Percentiles rank a stretch among this genome's conserved stretches.
Evolutionary conservation across 2,113 vertebrate genomes (phyloP).

Genomic region (Malurus cyaneus): DNA sequence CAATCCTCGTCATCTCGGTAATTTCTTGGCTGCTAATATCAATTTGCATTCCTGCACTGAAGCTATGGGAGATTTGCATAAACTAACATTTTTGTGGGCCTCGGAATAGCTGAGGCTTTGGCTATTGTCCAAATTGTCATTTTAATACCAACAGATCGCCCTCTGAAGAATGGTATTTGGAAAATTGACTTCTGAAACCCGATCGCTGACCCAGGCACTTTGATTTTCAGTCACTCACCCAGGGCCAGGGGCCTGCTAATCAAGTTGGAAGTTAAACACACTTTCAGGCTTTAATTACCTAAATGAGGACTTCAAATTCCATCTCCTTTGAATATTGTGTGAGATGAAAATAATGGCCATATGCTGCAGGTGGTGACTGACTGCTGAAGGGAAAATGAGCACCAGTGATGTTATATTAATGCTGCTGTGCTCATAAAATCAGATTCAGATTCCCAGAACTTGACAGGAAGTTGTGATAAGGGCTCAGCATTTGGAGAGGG

Average conservation of each 20-base stretch:
- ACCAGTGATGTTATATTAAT: neutral
- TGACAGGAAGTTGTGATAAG: neutral
- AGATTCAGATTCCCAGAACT: neutral
- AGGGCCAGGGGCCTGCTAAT: slow-evolving; percentile 1
- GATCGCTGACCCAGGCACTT: neutral
- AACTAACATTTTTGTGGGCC: neutral
- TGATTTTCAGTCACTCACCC: slow-evolving; percentile 27
- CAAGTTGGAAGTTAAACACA: slow-evolving; percentile 2
- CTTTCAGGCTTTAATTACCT: slow-evolving; percentile 16
- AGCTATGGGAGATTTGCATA: slow-evolving; percentile 9
- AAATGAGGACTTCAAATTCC: slow-evolving; percentile 7
- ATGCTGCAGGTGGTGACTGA: neutral
- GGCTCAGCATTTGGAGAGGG: neutral
- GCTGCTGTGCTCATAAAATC: neutral
- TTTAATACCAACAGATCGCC: neutral
- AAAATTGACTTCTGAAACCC: slow-evolving; percentile 29
- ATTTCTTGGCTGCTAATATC: neutral
- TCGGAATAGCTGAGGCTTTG: neutral
- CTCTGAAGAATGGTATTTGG: slow-evolving; percentile 26
- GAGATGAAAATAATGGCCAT: neutral
- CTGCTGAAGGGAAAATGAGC: neutral
- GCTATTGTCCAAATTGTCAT: slow-evolving; percentile 9
- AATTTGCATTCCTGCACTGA: neutral
- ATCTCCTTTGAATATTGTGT: neutral
- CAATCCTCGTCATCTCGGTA: neutral